Base-by-base conservation (phyloP, 1,140 invertebrate species). In the Euwallacea similis region DNA sequence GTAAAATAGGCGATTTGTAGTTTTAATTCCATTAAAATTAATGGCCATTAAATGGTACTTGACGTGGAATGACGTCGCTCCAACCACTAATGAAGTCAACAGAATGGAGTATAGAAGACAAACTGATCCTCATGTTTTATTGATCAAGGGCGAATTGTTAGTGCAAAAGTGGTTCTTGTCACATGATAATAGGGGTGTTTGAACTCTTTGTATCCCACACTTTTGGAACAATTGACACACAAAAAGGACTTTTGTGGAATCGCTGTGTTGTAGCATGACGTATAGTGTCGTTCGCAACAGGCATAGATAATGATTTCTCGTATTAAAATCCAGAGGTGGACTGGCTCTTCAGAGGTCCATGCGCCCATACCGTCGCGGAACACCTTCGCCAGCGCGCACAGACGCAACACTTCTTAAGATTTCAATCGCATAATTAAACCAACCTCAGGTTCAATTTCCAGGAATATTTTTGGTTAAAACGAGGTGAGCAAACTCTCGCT, bases 261-360 rank as follows among this genome's bases (percentile, higher is more conserved):
- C n/a, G n/a, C 6, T 15, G 13, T 58, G 21, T 58, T 58, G 50
- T 15, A 58, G 21, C n/a, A 21, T 58, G 16, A n/a, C 21, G 42
- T 61, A 11, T 61, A 61, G 42, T 43, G 42, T 61, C n/a, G 59
- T 42, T 61, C 42, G 59, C 41, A 61, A n/a, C 42, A 11, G 15
- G 59, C 59, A 61, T 61, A 61, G 59, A 61, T 61, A 61, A 61
- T 61, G 59, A 61, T 13, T 58, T 58, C 21, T 58, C 21, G 21
- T 4, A 58, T 11, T 33, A 33, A 58, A 21, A n/a, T 33, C 21
- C 21, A 33, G 21, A 33, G 21, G 21, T 33, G 21, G 21, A 33
- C 21, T 4, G 21, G 21, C 21, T 33, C 21, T 33, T 33, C 21
- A 33, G 21, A 4, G 1, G 21, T 33, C 21, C 4, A 4, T 4